Conservation (phyloP, 2,888 invertebrate species). For the Cerastis rubricosa region DNA sequence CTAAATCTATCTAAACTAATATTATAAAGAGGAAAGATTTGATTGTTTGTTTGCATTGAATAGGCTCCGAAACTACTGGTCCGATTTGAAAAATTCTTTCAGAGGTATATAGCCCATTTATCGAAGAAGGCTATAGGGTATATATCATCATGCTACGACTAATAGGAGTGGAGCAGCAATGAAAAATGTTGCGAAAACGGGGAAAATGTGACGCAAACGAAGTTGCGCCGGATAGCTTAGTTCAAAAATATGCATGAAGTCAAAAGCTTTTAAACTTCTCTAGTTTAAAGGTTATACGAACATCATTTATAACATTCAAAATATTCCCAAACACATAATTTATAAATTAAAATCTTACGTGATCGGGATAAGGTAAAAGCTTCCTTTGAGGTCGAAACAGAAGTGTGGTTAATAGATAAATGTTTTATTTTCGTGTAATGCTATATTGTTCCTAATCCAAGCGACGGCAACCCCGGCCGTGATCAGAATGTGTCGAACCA, state of each 20-base stretch:
- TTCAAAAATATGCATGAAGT: neutral
- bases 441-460: slow-evolving; percentile 63
- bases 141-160: too few species aligned
- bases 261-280: slow-evolving; percentile 3
- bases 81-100: too few species aligned
- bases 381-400: neutral
- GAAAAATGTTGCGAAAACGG: too few species aligned
- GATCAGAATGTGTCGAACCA: slow-evolving; percentile 72
- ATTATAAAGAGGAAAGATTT: too few species aligned
- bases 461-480: slow-evolving; percentile 62
- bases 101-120: too few species aligned
- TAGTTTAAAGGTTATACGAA: slow-evolving; percentile 3
- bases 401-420: slow-evolving; percentile 36
- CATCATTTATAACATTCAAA: neutral
- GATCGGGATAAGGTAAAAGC: slow-evolving; percentile 1
- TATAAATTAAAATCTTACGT: slow-evolving; percentile 1
- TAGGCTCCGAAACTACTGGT: too few species aligned
- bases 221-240: too few species aligned
- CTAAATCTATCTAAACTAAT: too few species aligned
- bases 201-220: too few species aligned
- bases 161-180: too few species aligned
- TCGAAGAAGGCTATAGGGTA: too few species aligned
- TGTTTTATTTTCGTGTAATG: slow-evolving; percentile 47
- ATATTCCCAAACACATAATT: slow-evolving; percentile 1
- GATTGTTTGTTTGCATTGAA: too few species aligned